phyloP scores from a whole-genome alignment of 2,888 invertebrate genomes.

The Polyommatus iphigenia region DNA sequence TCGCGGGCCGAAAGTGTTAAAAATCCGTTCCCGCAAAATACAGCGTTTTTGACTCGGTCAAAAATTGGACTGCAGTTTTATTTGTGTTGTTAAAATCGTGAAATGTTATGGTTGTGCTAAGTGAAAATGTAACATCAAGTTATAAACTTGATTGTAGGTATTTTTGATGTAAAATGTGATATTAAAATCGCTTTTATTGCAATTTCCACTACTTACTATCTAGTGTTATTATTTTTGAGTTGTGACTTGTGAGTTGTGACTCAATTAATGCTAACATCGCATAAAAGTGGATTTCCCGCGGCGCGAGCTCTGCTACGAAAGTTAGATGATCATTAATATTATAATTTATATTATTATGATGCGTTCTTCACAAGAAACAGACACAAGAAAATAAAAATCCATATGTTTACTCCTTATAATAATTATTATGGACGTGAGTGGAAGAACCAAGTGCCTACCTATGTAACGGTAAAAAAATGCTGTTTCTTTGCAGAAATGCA shows the following conservation, averaged over 20 bases:
- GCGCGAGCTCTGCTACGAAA: background rate
- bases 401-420: background rate
- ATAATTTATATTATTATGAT: no score
- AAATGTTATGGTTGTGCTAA: background rate
- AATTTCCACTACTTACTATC: no score
- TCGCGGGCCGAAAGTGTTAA: background rate
- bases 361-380: background rate
- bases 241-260: no score
- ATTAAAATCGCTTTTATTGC: no score
- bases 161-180: background rate
- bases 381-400: background rate
- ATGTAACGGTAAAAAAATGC: no score
- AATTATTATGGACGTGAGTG: no score
- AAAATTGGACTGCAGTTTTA: conserved; percentile 4
- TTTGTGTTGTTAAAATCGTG: background rate
- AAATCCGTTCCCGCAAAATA: background rate
- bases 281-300: background rate
- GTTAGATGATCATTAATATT: no score
- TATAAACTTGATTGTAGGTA: background rate
- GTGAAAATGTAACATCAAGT: background rate
- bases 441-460: no score
- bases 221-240: no score
- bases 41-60: background rate
- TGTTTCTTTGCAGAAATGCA: no score
- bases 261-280: background rate